Evolutionary conservation across 2,797 vertebrate genomes (phyloP), one percentile per base, ranked within the genome.

Genomic region (Atherinosoma microstoma): DNA sequence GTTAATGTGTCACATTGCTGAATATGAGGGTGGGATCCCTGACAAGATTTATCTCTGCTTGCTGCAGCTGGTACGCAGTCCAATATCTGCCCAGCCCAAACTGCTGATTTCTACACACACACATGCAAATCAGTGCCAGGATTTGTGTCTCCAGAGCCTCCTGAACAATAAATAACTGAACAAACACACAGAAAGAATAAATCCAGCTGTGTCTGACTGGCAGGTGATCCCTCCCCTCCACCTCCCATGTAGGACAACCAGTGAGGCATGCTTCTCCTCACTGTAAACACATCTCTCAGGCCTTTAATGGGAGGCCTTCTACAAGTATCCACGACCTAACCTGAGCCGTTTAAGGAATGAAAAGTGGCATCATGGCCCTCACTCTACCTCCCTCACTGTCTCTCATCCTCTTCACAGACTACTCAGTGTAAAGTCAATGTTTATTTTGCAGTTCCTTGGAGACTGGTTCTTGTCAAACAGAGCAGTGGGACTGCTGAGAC

Each of bases 381-480:
- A 42, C 67, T 57, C 63, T 67, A 56, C 18, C 53, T 67, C 34
- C 42, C 13, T 45, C 35, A 58, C 59, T 36, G 65, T 27, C 40
- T 11, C 53, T 35, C 73, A 18, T 45, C 63, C 10, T 76, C 58
- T 61, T 56, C 32, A 49, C 58, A 24, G 72, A 38, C 56, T 36
- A 64, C 58, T 57, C 63, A 74, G 75, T 35, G 0, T 60, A 64
- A n/a, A 61, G 64, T 82, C 83, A 89, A 84, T 92, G 87, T 93
- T 91, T 89, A 85, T 73, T 74, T 76, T 76, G 77, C 72, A 72
- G 80, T 78, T 59, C 67, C 82, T 78, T 72, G 71, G 71, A 70
- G 71, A 78, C 76, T 47, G 67, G 7, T 64, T 27, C 53, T 53
- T 18, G 49, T 66, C 64, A 59, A 73, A 53, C 60, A 78, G 58